Evolutionary conservation across 2,888 invertebrate genomes (phyloP), one percentile per base, ranked within the genome.

Genomic region (Tiphia femorata): DNA sequence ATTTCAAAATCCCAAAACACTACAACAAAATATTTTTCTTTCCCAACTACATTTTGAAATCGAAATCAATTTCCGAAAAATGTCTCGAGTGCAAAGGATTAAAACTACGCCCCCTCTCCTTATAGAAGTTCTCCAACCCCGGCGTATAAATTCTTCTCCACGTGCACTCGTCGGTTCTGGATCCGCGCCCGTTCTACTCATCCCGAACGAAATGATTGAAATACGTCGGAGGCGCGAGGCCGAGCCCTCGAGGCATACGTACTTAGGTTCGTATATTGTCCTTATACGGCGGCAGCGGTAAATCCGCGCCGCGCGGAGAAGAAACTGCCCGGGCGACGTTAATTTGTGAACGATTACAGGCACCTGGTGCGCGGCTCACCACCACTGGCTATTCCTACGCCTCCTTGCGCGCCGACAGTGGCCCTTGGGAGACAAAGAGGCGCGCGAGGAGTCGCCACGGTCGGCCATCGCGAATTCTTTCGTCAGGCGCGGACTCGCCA

Each of bases 331-430:
- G 53, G 65, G 70, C 77, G 73, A 80, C 79, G 78, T 82, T 82
- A 80, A 81, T 80, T 81, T 77, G 78, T 76, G 80, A 82, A 78
- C 81, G 79, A 82, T 82, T 81, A 81, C 79, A 73, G 72, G 75
- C 81, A 81, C 79, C 80, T 79, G 81, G 75, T 74, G 67, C 67
- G 58, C 58, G 55, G n/a, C n/a, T n/a, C 58, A 37, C 54, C 55
- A 20, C 29, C 3, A 10, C 47, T 10, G 33, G 38, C 52, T 48
- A 47, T 59, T 52, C 38, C 47, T 42, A 27, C 42, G 5, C 17
- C 14, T 25, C 27, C n/a, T 17, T 17, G 27, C 43, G 54, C 30
- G 46, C 43, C 49, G 49, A 58, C 40, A 60, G 47, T 43, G 51
- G 43, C 54, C 46, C 58, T 40, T 53, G 65, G 56, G 64, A 62